Base-by-base conservation (phyloP, 2,888 invertebrate genomes). In the Sisyra nigra region DNA sequence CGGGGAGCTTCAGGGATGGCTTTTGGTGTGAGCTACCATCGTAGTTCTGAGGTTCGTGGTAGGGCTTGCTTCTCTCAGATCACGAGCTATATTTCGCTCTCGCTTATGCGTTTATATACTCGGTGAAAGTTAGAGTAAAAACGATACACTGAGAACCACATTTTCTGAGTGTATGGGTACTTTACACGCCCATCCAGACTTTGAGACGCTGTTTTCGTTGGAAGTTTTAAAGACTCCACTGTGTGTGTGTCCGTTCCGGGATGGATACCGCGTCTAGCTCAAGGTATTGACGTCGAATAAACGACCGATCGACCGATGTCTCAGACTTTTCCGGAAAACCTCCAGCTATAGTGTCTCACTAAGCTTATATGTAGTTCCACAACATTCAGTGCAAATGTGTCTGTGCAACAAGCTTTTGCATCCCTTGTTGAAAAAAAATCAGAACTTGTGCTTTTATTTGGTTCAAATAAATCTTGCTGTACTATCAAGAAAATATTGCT, bases 171-270 rank as follows among this genome's bases (percentile, higher is more conserved):
- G 41, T 45, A 44, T 24, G 3, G 24, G 24, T 24, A 7, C 24
- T 5, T 7, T 24, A 24, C 54, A 50, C 62, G 57, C 61, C 60
- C 54, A 47, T 47, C 47, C 45, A 62, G 62, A 63, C 62, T 55
- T 52, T 41, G 44, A 55, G 62, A 57, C 62, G 61, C 62, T 60
- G 17, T 40, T 40, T 18, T 15, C 18, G 34, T 15, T 14, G 34
- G 14, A 34, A 15, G 34, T 14, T 14, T 15, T n/a, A n/a, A 11
- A 8, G 15, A 8, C 15, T 8, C 34, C 34, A 34, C 34, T 14
- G 13, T 15, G 13, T 34, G 11, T 34, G 34, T 34, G 13, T 33
- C 33, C 33, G 33, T 13, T 33, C 11, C 33, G 5, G 33, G 11
- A n/a, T n/a, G 11, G n/a, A 13, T 13, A n/a, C 5, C 33, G 3